Base-by-base conservation (phyloP, 2,797 vertebrate genomes). In the Eulemur coronatus region DNA sequence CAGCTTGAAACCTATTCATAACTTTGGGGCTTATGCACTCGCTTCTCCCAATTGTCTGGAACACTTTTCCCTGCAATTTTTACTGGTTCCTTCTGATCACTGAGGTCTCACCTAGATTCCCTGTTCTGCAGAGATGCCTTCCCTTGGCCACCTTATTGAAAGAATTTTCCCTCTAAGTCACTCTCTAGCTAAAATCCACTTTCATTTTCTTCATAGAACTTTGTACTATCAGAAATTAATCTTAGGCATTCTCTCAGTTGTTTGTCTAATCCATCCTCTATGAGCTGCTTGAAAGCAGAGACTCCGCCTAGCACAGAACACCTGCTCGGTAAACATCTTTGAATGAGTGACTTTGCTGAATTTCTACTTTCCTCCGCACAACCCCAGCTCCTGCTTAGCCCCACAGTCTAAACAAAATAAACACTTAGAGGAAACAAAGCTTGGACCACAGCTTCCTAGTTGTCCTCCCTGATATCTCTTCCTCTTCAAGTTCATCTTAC, bases 171-270 rank as follows among this genome's bases (percentile, higher is more conserved):
- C 85, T 7, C 70, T 57, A 82, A 73, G 12, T 86, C 35, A 79
- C 85, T 91, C 55, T 48, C 18, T 43, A 72, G n/a, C n/a, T 88
- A 80, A 96, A 88, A 80, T 30, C 24, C 76, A 90, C 2, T 48
- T 94, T 90, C 63, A 94, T 76, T 95, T 93, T 96, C 52, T 90
- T 90, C 72, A 75, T 0, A 75, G 70, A 80, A 80, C 26, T 65
- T 84, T 52, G 5, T 43, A 70, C 17, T 89, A 43, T 46, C 20
- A 70, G 46, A 79, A 84, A 52, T 86, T 69, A 88, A 63, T 57
- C 20, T 84, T 87, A 24, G 2, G 4, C 87, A 26, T 57, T 82
- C 89, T 75, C 84, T 75, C 46, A 70, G 20, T 89, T 59, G 33
- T 50, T 80, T 86, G 15, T 78, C 76, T 57, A 78, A 87, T 22